These are phyloP conservation scores for Ichneumoninae sp. DNA, from an alignment of 2,888 invertebrate species.

Conservation along the genomic window DNA sequence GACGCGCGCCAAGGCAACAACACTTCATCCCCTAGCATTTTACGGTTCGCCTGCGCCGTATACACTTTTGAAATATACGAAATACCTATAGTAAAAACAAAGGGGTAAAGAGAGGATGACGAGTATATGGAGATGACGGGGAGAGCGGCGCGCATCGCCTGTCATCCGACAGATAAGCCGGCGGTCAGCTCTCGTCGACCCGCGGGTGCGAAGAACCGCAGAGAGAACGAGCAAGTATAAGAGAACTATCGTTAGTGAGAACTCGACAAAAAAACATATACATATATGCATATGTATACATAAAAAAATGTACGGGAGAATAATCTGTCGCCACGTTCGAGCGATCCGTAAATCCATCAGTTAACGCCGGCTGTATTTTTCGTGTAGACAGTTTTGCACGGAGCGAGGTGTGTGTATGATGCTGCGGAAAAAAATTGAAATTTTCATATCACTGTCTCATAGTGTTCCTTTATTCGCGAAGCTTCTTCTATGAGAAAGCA, in stretches of 20 bases:
- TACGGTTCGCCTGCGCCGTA: conserved; percentile 69
- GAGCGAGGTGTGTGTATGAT: no score
- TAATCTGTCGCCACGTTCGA: background rate
- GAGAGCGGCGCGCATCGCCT: conserved; percentile 74
- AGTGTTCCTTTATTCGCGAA: no score
- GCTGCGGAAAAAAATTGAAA: no score
- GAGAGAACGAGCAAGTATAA: background rate
- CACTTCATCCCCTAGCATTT: conserved; percentile 73
- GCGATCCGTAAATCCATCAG: no score
- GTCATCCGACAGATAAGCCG: conserved; percentile 78
- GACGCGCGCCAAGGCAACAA: conserved; percentile 60
- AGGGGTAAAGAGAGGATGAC: conserved; percentile 28
- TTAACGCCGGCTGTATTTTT: no score
- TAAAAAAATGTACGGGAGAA: background rate
- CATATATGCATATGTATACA: background rate
- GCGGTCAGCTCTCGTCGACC: background rate
- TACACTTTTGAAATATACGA: conserved; percentile 59
- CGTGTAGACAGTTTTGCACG: no score
- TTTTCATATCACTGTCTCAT: no score
- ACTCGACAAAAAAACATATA: conserved; percentile 48
- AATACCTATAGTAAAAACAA: conserved; percentile 63
- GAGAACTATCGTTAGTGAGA: background rate
- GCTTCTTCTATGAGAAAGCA: no score
- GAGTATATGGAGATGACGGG: conserved; percentile 25
- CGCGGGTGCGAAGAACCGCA: background rate